Percentiles rank a stretch among this genome's conserved stretches.
Conservation (phyloP, 2,888 invertebrate species). For the Acronicta aceris region DNA sequence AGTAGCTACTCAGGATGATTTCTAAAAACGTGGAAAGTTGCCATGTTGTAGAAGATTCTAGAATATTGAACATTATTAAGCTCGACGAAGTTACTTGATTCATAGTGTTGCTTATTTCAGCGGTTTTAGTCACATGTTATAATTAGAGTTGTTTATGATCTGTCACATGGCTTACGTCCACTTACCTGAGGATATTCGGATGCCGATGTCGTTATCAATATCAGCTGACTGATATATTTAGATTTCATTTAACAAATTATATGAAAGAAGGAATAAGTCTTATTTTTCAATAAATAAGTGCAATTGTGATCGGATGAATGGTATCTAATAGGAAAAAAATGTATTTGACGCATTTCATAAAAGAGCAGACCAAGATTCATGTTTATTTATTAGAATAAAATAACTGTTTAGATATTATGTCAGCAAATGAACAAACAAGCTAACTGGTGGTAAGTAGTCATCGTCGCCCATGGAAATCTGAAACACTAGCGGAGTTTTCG, state of each 20-base stretch:
- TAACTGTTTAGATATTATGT: no score
- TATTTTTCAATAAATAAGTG: neutral
- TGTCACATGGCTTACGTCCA: constrained; percentile 27
- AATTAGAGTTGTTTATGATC: constrained; percentile 30
- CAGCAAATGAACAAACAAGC: no score
- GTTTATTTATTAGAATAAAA: no score
- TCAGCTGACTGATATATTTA: constrained; percentile 47
- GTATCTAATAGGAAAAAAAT: no score
- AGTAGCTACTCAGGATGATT: no score
- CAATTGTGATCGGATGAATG: no score
- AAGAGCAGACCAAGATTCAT: no score
- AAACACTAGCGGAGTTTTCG: no score
- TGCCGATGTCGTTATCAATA: constrained; percentile 46
- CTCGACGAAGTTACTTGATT: neutral
- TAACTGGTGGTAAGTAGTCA: no score
- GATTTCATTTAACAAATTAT: constrained; percentile 11
- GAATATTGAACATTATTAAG: neutral
- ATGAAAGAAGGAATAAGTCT: neutral
- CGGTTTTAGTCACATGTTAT: constrained; percentile 17
- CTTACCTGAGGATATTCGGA: constrained; percentile 53
- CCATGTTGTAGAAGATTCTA: neutral
- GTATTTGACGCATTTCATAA: no score
- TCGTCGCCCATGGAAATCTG: no score
- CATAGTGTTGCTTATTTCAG: constrained; percentile 2
- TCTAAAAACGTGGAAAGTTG: neutral